These are phyloP conservation scores for Drosophila ustulata DNA, from an alignment of 2,888 invertebrate species.

Conservation along the genomic window DNA sequence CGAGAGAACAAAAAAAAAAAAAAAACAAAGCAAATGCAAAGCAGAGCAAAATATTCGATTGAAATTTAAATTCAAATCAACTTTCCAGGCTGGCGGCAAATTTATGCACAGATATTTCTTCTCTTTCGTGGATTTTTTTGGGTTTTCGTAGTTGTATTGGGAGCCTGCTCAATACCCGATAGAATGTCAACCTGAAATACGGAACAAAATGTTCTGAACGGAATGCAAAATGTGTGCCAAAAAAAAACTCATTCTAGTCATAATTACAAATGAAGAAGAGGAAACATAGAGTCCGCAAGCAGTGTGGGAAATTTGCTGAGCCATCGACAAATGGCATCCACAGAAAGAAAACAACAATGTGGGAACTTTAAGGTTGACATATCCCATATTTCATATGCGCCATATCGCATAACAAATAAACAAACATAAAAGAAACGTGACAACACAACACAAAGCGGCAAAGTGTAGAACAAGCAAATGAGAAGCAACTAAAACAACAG, in stretches of 20 bases:
- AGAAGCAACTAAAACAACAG: conserved; percentile 40
- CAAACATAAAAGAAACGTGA: conserved; percentile 40
- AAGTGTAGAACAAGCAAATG: conserved; percentile 21
- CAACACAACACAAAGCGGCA: conserved; percentile 16
- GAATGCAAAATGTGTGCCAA: conserved; percentile 67
- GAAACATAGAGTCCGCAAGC: conserved; percentile 11
- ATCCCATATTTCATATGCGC: conserved; percentile 36
- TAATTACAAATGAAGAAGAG: conserved; percentile 60
- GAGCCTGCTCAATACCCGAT: conserved; percentile 6
- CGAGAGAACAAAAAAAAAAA: background rate
- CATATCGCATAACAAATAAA: conserved; percentile 47
- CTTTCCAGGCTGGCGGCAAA: conserved; percentile 65
- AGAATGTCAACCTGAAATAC: conserved; percentile 37
- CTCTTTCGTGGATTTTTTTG: background rate
- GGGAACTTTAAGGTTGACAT: conserved; percentile 44
- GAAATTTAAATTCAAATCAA: conserved; percentile 76
- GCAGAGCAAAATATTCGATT: conserved; percentile 57
- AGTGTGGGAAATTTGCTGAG: conserved; percentile 15
- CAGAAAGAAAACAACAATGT: conserved; percentile 30
- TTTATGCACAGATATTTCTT: conserved; percentile 66
- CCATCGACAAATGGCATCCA: conserved; percentile 5
- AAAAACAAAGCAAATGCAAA: conserved; percentile 6
- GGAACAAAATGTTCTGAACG: conserved; percentile 20
- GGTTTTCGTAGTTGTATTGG: background rate
- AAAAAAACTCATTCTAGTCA: conserved; percentile 50